Evolutionary conservation across 2,888 invertebrate genomes (phyloP), one percentile per base, ranked within the genome.

Genomic region (Andrena praecox): DNA sequence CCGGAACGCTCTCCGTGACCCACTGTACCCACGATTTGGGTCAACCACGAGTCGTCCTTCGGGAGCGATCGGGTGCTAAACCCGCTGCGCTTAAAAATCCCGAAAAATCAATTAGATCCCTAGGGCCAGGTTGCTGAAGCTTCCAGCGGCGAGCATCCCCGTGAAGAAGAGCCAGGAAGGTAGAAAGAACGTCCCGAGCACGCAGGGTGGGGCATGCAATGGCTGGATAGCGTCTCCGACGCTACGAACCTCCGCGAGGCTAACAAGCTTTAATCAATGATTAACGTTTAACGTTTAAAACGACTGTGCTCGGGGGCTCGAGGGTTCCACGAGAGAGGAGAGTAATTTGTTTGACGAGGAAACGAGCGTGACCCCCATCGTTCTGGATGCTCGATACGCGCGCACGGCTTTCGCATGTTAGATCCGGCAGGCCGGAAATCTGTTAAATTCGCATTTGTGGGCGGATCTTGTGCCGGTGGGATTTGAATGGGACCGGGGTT

Each of bases 181-280:
- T 82, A 90, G 85, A 87, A 87, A 90, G 84, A 87, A 85, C 67
- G 73, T 70, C 73, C 67, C 29, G 24, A 27, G 24, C 79, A 76
- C 79, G 62, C 70, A 88, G 92, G 92, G 92, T 92, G 92, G 92
- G 92, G 92, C 92, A 87, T 89, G 86, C 90, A 90, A 92, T 91
- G 92, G 91, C 90, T 91, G 91, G 87, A 85, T 85, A 90, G 92
- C 92, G 91, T 91, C 91, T 87, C 85, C 74, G 90, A 91, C 91
- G 92, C 91, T 89, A 86, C 75, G 33, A 76, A 70, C n/a, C 60
- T 82, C 33, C 10, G 16, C 63, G 42, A 42, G 16, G 52, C 33
- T 10, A 4, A 12, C 16, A 50, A 2, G 48, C 64, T 8, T 62
- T 24, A n/a, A 1, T 48, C 27, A 7, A 27, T 35, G 64, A 67